Base-by-base conservation (phyloP, 2,113 vertebrate genomes). In the Bos indicus region DNA sequence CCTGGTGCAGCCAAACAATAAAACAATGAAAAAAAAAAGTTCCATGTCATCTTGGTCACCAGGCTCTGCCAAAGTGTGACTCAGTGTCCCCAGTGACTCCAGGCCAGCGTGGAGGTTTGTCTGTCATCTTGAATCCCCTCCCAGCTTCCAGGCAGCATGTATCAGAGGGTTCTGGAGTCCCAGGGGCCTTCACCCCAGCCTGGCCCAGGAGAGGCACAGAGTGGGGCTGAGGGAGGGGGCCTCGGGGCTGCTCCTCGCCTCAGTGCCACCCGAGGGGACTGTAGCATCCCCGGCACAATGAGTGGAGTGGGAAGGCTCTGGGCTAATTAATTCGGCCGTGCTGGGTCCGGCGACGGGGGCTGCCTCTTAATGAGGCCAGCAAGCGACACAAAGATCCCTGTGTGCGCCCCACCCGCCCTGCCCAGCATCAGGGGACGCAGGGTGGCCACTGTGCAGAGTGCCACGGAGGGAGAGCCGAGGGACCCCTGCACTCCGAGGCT, bases 311-410 rank as follows among this genome's bases (percentile, higher is more conserved):
- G 98, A 98, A 97, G 95, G 92, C 98, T 98, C 98, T 30, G 90
- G 36, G 97, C 98, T 99, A 98, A 99, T 99, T 98, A 98, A 98
- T 97, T 96, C 97, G 17, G 97, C 74, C 86, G 93, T 80, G 48
- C 98, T 94, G 97, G 97, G 98, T 97, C 97, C 1, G 7, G 98
- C 57, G 97, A 97, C 94, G 88, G 97, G 98, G 97, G 98, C 98
- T 98, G 98, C 98, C 98, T 99, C 98, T 98, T 99, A 99, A 99
- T 99, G 98, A 98, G 98, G 96, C 95, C 97, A 97, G 88, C 81
- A 6, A 96, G 98, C 52, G 74, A 15, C 82, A 98, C 97, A 98
- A 98, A 98, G 97, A 80, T 28, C 30, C 80, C 77, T 97, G 96
- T 97, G 98, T 98, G 87, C 6, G 1, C n/a, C 86, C 95, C 4